Base-by-base conservation (phyloP, 2,888 invertebrate genomes). In the Lamellibrachia satsuma region DNA sequence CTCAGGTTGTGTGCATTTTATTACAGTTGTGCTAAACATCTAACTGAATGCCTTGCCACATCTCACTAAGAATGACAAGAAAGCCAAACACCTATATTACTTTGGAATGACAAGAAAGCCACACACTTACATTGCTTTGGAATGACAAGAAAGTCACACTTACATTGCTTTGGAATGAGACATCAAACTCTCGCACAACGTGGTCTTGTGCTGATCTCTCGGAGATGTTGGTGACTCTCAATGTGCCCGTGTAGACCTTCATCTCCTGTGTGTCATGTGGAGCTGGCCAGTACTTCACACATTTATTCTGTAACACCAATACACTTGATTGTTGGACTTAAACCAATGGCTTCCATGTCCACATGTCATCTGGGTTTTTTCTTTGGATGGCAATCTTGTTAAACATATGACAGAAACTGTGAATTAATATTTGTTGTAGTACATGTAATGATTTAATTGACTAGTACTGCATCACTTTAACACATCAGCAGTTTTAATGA, bases 271-370 rank as follows among this genome's bases (percentile, higher is more conserved):
- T 75, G 75, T n/a, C n/a, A n/a, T 75, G 22, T 75, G 22, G n/a
- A 94, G 98, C 98, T 0, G 99, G 99, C 99, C 99, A 99, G 97
- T 99, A 99, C 94, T 98, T 97, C 93, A 98, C 98, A 97, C 99
- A 99, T 97, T 99, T 99, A 91, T 94, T 95, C 94, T 95, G 93
- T 15, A 92, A 92, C 52, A 39, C 39, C 39, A 39, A 39, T 39
- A 39, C 39, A 39, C 39, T 39, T 39, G 39, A 39, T 39, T 39
- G 39, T 39, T 39, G 39, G 39, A 39, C 39, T 39, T 39, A 39
- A 39, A 39, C 39, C 39, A 75, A 75, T 22, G n/a, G 6, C 75
- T 22, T 3, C 15, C 4, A 0, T 75, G 22, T 75, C 75, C 22
- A 75, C 22, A 39, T 39, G 39, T 39, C 39, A 39, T 39, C 39